These are phyloP conservation scores for Indicator maculatus DNA, from an alignment of 2,113 vertebrate genomes.

Conservation along the genomic window DNA sequence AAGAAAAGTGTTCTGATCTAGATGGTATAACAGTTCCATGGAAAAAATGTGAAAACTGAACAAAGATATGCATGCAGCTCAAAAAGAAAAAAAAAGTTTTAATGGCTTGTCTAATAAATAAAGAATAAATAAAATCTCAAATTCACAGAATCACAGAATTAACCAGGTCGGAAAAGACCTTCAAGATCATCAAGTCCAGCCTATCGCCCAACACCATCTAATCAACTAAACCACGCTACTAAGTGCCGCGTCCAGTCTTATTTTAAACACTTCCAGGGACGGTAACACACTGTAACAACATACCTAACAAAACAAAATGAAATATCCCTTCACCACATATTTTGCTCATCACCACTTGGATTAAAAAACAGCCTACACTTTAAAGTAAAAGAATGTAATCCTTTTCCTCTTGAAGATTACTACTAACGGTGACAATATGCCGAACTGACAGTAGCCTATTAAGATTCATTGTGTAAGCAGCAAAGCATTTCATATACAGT, in stretches of 20 bases:
- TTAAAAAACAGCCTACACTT: neutral
- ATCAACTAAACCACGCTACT: too few species aligned
- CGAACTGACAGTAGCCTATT: neutral
- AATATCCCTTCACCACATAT: neutral
- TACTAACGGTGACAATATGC: neutral
- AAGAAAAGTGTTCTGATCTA: neutral
- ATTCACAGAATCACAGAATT: neutral
- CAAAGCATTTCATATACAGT: neutral
- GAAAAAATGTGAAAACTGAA: neutral
- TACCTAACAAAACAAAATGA: neutral
- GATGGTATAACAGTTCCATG: neutral
- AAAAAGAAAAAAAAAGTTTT: neutral
- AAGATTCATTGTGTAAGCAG: neutral
- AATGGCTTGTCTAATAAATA: neutral
- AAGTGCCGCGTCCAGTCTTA: too few species aligned
- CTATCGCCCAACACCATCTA: too few species aligned
- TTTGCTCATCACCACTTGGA: neutral
- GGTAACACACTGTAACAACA: neutral
- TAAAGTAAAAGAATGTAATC: neutral
- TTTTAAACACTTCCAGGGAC: too few species aligned
- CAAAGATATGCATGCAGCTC: neutral
- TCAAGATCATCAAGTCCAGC: too few species aligned
- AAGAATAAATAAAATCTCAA: neutral
- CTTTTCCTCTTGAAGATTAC: neutral
- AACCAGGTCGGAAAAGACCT: too few species aligned